Base-by-base conservation (phyloP, 2,888 invertebrate genomes). In the Acrocyrtus sp. region DNA sequence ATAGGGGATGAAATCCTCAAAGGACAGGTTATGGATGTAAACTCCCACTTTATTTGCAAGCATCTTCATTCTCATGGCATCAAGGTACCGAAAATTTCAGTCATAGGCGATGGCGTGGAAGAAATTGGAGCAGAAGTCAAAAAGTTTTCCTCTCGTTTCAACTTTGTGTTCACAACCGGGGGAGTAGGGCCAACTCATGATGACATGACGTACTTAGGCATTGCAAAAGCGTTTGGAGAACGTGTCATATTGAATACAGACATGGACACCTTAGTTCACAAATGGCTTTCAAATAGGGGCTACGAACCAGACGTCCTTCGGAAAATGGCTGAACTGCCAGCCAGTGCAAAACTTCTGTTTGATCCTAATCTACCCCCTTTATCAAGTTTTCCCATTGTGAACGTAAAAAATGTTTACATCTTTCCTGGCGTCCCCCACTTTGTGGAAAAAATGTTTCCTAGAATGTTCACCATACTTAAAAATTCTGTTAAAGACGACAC, bases 161-260 rank as follows among this genome's bases (percentile, higher is more conserved):
- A 88, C 50, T 88, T 89, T 84, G 92, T 92, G 8, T 86, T 92
- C 67, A 92, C 92, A 0, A 88, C 91, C 0, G 92, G 92, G 21
- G 92, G 92, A 34, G 89, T 92, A 74, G 92, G 92, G 15, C 92
- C 92, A 1, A 92, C 92, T 17, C 92, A 92, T 83, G 92, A 92
- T 84, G 92, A 92, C 83, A 85, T 90, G 80, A 92, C 92, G 1
- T 91, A 89, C 84, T 89, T 89, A 86, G 91, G 91, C 84, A 85
- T 88, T n/a, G 88, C 87, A 1, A 85, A 85, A 81, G 88, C 88
- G 22, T 88, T 88, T 81, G 80, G 84, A 65, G 85, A 87, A 75
- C 82, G 82, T 10, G 78, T 88, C 43, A 81, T 84, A 41, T 80
- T 84, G 63, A 84, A 88, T 82, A 84, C 86, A 17, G 84, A 83